Conservation (phyloP, 2,888 invertebrate species). For the Mactromeris polynyma region DNA sequence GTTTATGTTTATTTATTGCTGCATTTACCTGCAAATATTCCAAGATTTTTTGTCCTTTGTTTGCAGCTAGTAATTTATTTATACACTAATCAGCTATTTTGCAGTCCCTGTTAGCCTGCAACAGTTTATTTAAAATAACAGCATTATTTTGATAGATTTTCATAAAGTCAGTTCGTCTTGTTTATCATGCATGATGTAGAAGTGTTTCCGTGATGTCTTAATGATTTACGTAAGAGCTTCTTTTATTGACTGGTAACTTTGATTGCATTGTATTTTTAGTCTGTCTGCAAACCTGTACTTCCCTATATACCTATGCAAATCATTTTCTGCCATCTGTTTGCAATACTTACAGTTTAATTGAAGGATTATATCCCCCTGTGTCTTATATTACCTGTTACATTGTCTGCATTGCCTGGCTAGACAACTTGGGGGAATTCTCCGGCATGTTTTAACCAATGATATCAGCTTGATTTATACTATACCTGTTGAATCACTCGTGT, state of each 20-base stretch:
- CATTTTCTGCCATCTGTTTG: not conserved
- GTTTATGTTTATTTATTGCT: not conserved
- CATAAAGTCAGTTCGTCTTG: not conserved
- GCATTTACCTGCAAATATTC: not conserved
- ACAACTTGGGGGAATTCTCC: conserved; percentile 4
- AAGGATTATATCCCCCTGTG: not conserved
- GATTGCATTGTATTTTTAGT: not conserved
- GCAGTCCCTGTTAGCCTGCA: not conserved
- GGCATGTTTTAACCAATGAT: not conserved
- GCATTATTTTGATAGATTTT: not conserved
- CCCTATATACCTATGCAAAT: not conserved
- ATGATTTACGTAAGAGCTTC: not conserved
- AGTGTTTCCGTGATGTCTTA: not conserved
- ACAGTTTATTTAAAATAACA: not conserved
- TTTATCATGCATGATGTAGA: not conserved
- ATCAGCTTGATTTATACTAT: not conserved
- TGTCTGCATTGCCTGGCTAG: conserved; percentile 12
- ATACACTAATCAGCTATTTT: not conserved
- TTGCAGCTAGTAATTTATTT: not conserved
- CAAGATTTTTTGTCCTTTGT: not conserved
- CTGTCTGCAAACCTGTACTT: not conserved
- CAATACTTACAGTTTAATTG: not conserved
- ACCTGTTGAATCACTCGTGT: conserved; percentile 1
- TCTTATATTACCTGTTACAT: not conserved
- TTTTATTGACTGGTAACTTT: not conserved